Evolutionary conservation across 2,797 vertebrate genomes (phyloP).

Genomic region (Macroramphosus scolopax): DNA sequence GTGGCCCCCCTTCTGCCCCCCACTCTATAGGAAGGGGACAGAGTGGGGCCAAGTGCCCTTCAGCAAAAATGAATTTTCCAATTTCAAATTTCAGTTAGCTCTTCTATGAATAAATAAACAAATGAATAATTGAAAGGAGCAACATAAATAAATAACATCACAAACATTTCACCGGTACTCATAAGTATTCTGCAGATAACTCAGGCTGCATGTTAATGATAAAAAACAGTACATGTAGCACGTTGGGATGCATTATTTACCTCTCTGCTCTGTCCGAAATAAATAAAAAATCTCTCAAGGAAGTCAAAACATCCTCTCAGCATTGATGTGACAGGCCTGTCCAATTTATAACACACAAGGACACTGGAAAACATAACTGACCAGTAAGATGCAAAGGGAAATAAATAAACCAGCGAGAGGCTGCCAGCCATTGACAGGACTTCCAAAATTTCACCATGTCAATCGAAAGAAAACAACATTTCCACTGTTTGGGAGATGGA

Average conservation of each 20-base stretch:
- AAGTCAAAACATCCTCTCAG: slow-evolving; percentile 71
- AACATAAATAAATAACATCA: slow-evolving; percentile 89
- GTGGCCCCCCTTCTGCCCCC: slow-evolving; percentile 55
- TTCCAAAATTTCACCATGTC: slow-evolving; percentile 44
- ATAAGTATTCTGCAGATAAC: slow-evolving; percentile 82
- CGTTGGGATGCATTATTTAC: slow-evolving; percentile 80
- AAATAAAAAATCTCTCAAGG: slow-evolving; percentile 72
- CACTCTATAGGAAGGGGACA: slow-evolving; percentile 53
- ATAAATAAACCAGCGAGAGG: slow-evolving; percentile 56
- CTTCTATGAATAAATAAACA: slow-evolving; percentile 87
- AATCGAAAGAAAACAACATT: slow-evolving; percentile 18
- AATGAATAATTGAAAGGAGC: slow-evolving; percentile 86
- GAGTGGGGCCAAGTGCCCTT: slow-evolving; percentile 77
- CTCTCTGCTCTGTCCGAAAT: slow-evolving; percentile 56
- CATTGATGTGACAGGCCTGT: slow-evolving; percentile 75
- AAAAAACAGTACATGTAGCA: slow-evolving; percentile 77
- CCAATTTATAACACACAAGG: slow-evolving; percentile 74
- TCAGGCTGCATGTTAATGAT: slow-evolving; percentile 81
- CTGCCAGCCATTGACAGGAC: slow-evolving; percentile 53
- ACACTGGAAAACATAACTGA: slow-evolving; percentile 72
- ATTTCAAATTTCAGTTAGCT: slow-evolving; percentile 85
- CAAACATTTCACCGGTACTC: slow-evolving; percentile 82
- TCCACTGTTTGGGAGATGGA: too few species aligned
- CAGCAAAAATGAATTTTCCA: slow-evolving; percentile 87
- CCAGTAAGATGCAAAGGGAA: slow-evolving; percentile 56